Evolutionary conservation across 2,888 invertebrate genomes (phyloP), one percentile per base, ranked within the genome.

Genomic region (Hypomecis punctinalis): DNA sequence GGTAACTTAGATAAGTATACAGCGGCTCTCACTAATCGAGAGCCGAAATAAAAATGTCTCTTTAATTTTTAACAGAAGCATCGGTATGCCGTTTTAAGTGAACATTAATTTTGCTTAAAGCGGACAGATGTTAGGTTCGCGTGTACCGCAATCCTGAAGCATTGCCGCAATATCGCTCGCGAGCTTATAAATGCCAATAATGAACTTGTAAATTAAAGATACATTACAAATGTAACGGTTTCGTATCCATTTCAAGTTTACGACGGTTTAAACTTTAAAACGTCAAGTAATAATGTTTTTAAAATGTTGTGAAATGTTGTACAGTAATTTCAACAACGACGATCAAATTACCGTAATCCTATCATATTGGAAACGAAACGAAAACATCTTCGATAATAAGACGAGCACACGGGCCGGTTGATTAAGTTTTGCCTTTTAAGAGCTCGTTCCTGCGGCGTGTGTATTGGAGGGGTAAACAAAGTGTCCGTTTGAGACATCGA

Each of bases 381-480:
- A 64, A 68, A 49, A 60, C 47, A 78, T 78, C 81, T 80, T 75
- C 69, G 74, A 76, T 86, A 88, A 89, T 83, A 72, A 79, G 74
- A 77, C 79, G 75, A 65, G 81, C 78, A 85, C 75, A 86, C 82
- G 82, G 11, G 47, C 79, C 74, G 74, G 76, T 85, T 84, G 84
- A 90, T 88, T 86, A 86, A 83, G 84, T 83, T 83, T 68, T 55
- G 80, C 79, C 59, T 84, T 84, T 84, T 84, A 87, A 85, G 82
- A 84, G 81, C 81, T 83, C 79, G 81, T 82, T 85, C 77, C 75
- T 74, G 73, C 36, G 45, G 51, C 35, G 54, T 51, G 55, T 84
- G 80, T 77, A 78, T 82, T 80, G 74, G 76, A 75, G 74, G 72
- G 71, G 86, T 83, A 88, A 88, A 89, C 81, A 87, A 78, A 81